Percentiles rank a stretch among this genome's conserved stretches.
These are phyloP conservation scores for Stenichneumon culpator DNA, from an alignment of 2,888 invertebrate species.

Conservation along the genomic window DNA sequence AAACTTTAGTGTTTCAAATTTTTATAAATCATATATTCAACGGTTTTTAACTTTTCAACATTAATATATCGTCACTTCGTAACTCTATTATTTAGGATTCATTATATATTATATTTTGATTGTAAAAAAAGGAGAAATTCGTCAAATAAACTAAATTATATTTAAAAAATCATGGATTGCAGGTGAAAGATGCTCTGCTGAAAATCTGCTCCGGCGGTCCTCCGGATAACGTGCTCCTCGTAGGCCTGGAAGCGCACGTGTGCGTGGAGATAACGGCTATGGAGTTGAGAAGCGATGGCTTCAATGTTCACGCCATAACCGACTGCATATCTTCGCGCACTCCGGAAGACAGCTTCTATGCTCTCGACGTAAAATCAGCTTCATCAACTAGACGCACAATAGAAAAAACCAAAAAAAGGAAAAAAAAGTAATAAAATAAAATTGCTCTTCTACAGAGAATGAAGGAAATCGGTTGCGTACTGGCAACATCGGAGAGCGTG, in stretches of 20 bases:
- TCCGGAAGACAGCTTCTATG: constrained; percentile 89
- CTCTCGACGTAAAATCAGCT: constrained; percentile 87
- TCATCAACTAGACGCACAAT: not conserved
- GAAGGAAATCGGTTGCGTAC: constrained; percentile 91
- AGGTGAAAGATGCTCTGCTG: constrained; percentile 55
- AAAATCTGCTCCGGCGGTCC: constrained; percentile 71
- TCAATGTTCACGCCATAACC: constrained; percentile 91
- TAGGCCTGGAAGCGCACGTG: constrained; percentile 89
- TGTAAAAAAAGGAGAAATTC: no score
- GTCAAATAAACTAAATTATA: no score
- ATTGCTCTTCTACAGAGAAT: constrained; percentile 88
- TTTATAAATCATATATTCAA: no score
- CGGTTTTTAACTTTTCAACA: no score
- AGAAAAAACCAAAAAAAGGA: no score
- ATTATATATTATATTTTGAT: no score
- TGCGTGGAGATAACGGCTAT: constrained; percentile 93
- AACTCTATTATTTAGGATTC: no score
- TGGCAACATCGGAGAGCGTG: constrained; percentile 92
- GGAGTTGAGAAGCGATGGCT: constrained; percentile 88
- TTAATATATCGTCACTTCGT: no score
- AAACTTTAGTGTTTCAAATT: no score
- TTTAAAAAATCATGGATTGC: no score
- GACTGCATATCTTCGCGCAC: constrained; percentile 92
- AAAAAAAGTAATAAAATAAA: not conserved
- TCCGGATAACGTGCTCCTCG: constrained; percentile 77